Evolutionary conservation across 1,140 invertebrate genomes (phyloP), one percentile per base, ranked within the genome.

Genomic region (Physella acuta): DNA sequence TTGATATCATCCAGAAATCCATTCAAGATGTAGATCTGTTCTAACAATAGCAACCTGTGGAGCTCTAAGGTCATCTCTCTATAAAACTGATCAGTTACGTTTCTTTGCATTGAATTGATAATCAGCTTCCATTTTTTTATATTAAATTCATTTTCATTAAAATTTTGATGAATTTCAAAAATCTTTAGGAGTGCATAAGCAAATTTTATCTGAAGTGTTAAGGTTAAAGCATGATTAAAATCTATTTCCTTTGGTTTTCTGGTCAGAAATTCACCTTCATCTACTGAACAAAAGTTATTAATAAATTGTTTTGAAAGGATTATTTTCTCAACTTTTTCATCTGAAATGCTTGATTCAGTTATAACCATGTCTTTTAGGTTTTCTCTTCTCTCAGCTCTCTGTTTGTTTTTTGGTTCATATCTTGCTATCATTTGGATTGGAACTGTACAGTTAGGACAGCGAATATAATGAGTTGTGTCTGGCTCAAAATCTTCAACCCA

Each of bases 41-140:
- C 65, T 24, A 33, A 14, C 1, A 68, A 17, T 3, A 68, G 37
- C 37, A 68, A 36, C 20, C 65, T 16, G 36, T 59, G 36, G 14
- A 68, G 17, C 36, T 68, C 65, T n/a, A 68, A n/a, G 28, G 34
- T 44, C 65, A 68, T 56, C 33, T 68, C 65, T 33, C 20, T 49
- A 2, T 39, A 14, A 4, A 58, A 56, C 55, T 68, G 65, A 2
- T 14, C 28, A n/a, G 66, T 39, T 16, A 55, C 31, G 16, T 24
- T 60, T 14, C 24, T 58, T 8, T 60, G 28, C n/a, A 44, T 49
- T n/a, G 66, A 33, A 1, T 37, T 30, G 3, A 68, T 58, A 24
- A 51, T 24, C 20, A n/a, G 1, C 30, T 68, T 68, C 66, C 66
- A 68, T 34, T 60, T 68, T 20, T 20, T 33, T 5, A 51, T 30